Percentiles rank a stretch among this genome's conserved stretches.
Conservation (phyloP, 2,113 vertebrate genomes). For the Anoplopoma fimbria region DNA sequence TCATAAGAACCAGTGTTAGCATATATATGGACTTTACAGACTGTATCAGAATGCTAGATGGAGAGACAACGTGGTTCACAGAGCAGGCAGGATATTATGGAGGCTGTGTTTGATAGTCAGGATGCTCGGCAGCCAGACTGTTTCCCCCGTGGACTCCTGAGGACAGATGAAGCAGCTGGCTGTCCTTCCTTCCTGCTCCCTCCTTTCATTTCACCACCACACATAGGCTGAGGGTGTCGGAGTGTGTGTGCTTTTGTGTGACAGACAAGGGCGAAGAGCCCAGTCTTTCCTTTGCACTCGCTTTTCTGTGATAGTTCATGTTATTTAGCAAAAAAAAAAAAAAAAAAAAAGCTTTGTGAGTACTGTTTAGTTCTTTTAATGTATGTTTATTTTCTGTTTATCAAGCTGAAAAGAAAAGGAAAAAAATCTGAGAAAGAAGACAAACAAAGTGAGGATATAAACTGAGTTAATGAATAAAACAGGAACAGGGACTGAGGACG, state of each 20-base stretch:
- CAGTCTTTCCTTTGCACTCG: constrained; percentile 2
- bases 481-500: constrained; percentile 26
- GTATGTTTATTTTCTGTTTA: background rate
- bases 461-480: constrained; percentile 32
- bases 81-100: constrained; percentile 72
- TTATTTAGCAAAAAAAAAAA: constrained; percentile 11
- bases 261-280: constrained; percentile 13
- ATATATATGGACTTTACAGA: constrained; percentile 17
- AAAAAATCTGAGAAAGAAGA: background rate
- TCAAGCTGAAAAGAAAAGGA: background rate
- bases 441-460: constrained; percentile 18
- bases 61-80: constrained; percentile 41
- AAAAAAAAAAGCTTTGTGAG: background rate
- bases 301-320: constrained; percentile 22
- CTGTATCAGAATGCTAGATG: constrained; percentile 23
- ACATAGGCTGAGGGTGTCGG: constrained; percentile 51
- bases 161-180: constrained; percentile 80
- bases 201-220: constrained; percentile 77
- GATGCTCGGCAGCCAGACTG: constrained; percentile 76
- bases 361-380: background rate
- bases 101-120: constrained; percentile 75
- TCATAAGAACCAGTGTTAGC: constrained; percentile 23
- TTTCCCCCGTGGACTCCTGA: constrained; percentile 76
- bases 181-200: constrained; percentile 79
- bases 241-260: constrained; percentile 28